Evolutionary conservation across 1,140 invertebrate genomes (phyloP).

Genomic region (Monochamus saltuarius): DNA sequence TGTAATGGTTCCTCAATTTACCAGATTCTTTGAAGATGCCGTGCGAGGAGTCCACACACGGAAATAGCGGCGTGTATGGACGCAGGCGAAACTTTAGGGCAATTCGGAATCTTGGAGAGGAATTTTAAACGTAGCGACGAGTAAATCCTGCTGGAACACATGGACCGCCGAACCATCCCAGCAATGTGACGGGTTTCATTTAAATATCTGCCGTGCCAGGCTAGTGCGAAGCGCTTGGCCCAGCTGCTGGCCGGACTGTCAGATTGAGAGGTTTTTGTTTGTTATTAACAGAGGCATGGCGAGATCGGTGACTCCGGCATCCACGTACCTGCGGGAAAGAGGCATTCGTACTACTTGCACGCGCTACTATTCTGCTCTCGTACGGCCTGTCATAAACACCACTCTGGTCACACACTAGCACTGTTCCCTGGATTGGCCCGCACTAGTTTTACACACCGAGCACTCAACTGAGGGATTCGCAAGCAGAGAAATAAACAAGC

Average conservation of each 20-base stretch:
- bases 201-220: too few relatives aligned
- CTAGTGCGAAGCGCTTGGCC: too few relatives aligned
- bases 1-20: conserved; percentile 46
- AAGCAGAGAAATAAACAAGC: conserved; percentile 26
- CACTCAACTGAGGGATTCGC: conserved; percentile 17
- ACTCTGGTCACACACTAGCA: conserved; percentile 16
- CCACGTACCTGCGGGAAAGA: conserved; percentile 29
- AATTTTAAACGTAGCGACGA: too few relatives aligned
- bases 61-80: too few relatives aligned
- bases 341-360: conserved; percentile 9
- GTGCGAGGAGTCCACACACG: conserved; percentile 20
- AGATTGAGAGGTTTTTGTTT: too few relatives aligned
- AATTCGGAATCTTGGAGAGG: too few relatives aligned
- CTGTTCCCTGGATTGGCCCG: conserved; percentile 18
- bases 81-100: too few relatives aligned
- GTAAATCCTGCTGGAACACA: conserved; percentile 15
- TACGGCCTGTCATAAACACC: conserved; percentile 18
- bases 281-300: background rate
- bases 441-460: conserved; percentile 10
- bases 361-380: conserved; percentile 15
- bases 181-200: conserved; percentile 35
- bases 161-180: conserved; percentile 27
- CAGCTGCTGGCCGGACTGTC: too few relatives aligned
- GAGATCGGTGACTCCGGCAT: background rate
- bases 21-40: conserved; percentile 40